Base-by-base conservation (phyloP, 2,888 invertebrate species). In the Eilema caniola region DNA sequence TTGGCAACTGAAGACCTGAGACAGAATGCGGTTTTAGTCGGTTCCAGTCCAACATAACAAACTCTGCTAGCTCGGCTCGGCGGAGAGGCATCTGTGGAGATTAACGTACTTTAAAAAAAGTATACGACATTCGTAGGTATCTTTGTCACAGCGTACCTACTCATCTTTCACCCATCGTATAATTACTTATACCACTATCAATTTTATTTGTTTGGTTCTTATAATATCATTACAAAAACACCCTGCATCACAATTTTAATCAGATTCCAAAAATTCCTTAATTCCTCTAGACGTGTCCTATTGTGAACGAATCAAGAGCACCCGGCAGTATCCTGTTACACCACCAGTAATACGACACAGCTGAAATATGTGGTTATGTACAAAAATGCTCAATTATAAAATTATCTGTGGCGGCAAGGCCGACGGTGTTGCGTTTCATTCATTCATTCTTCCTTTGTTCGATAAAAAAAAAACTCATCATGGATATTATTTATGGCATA, bases 281-380 rank as follows among this genome's bases (percentile, higher is more conserved):
- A 89, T 89, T 87, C 83, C 75, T 79, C 20, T 59, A 82, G 89
- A 89, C 88, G 78, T 70, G 69, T 69, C 11, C 83, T 78, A 85
- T 90, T 90, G 88, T 89, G 69, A 75, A 74, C 76, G 79, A 86
- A 88, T 88, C 85, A 85, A 78, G 75, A 74, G 81, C 81, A 80
- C 80, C 81, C 81, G 80, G 77, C 70, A 72, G 84, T 82, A 75
- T 85, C 84, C 71, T 47, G 77, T 85, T 83, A 70, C 84, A 78
- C 67, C 70, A 71, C 69, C 62, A 69, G 83, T 77, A 82, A 85
- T 70, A 78, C 74, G 84, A 85, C 78, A 76, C 81, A 81, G 67
- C 67, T 66, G 67, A 75, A 81, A 72, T 66, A 73, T 72, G 73
- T 75, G 76, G 71, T 73, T 78, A 71, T 74, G 68, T 76, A 75